phyloP scores from a whole-genome alignment of 2,888 invertebrate species.

The Thymelicus lineola region DNA sequence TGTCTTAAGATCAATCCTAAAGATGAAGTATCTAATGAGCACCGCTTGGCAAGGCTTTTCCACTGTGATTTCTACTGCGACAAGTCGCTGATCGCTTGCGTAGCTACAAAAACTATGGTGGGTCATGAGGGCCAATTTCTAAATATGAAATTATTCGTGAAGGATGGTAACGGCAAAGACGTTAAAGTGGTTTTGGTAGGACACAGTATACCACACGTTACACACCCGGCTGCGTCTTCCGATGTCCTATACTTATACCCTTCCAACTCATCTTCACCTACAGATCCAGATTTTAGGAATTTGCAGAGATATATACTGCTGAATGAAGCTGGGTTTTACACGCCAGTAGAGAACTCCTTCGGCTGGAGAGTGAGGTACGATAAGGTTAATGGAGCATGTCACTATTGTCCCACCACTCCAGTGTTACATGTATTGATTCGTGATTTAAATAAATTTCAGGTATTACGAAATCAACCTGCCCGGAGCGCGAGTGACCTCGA shows the following conservation, averaged over 20 bases:
- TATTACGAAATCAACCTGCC: conserved; percentile 62
- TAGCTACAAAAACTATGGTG: conserved; percentile 64
- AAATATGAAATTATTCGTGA: conserved; percentile 56
- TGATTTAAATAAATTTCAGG: conserved; percentile 50
- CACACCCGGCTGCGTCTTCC: conserved; percentile 25
- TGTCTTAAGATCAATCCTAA: conserved; percentile 76
- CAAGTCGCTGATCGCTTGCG: conserved; percentile 61
- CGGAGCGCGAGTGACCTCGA: conserved; percentile 54
- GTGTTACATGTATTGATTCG: background rate
- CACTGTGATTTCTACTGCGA: conserved; percentile 66
- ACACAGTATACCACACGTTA: conserved; percentile 42
- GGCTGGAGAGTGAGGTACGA: conserved; percentile 71
- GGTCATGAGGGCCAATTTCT: conserved; percentile 56
- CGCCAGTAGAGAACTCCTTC: conserved; percentile 67
- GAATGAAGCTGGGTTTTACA: conserved; percentile 67
- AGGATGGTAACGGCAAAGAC: conserved; percentile 40
- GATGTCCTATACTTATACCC: conserved; percentile 48
- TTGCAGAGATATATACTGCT: conserved; percentile 66
- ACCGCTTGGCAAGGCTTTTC: conserved; percentile 60
- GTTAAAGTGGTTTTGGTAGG: conserved; percentile 55
- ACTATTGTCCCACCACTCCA: no score
- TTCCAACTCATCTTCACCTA: conserved; percentile 40
- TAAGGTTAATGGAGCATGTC: background rate
- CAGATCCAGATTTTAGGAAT: conserved; percentile 45
- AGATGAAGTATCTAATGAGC: conserved; percentile 51